These are phyloP conservation scores for Oryzias celebensis DNA, from an alignment of 2,113 vertebrate species.

Conservation along the genomic window DNA sequence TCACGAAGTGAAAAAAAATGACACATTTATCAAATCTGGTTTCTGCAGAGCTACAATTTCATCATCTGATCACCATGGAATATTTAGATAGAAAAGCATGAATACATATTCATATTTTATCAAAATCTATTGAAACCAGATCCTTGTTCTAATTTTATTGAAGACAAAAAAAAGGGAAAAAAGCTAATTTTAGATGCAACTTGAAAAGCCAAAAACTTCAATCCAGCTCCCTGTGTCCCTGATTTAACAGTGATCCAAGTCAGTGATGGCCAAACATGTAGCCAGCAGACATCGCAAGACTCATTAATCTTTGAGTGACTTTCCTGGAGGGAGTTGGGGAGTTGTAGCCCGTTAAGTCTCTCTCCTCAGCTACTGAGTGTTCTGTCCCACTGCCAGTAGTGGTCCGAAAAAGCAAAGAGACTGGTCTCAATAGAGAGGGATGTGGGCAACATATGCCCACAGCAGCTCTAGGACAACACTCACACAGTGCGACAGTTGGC, in stretches of 20 bases:
- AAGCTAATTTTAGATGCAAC: not conserved
- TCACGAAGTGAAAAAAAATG: not conserved
- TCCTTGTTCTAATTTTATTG: not conserved
- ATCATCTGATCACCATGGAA: not conserved
- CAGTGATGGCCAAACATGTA: constrained; percentile 47
- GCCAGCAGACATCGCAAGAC: constrained; percentile 48
- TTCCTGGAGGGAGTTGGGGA: constrained; percentile 59
- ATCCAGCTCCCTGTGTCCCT: constrained; percentile 8
- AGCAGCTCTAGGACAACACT: constrained; percentile 51
- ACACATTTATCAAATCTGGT: not conserved
- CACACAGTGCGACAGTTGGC: constrained; percentile 30
- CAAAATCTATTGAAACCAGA: constrained; percentile 19
- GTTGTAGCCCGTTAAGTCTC: constrained; percentile 62
- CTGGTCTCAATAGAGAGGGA: constrained; percentile 34
- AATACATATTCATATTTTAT: constrained; percentile 10
- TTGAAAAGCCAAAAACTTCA: constrained; percentile 22
- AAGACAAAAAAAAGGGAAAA: not conserved
- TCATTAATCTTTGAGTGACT: constrained; percentile 67
- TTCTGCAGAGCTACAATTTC: too few relatives aligned
- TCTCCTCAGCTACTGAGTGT: constrained; percentile 46
- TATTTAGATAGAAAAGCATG: not conserved
- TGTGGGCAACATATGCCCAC: constrained; percentile 44
- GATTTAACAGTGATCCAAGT: constrained; percentile 23
- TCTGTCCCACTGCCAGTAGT: constrained; percentile 55
- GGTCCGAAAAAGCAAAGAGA: constrained; percentile 41